Conservation (phyloP, 2,797 vertebrate species). For the Pipistrellus pygmaeus region DNA sequence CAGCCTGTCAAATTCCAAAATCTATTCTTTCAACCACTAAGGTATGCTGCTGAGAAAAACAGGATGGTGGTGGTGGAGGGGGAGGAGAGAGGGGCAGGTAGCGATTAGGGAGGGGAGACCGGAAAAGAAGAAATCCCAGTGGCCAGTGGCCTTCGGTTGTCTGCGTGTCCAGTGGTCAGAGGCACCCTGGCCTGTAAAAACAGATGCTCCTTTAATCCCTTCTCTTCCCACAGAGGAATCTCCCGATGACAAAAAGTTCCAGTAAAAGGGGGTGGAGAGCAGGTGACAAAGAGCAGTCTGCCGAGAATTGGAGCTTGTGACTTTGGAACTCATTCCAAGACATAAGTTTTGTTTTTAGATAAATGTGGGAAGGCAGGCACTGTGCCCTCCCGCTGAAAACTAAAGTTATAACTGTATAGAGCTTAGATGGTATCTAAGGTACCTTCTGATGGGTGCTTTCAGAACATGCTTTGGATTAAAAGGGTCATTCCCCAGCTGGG, state of each 20-base stretch:
- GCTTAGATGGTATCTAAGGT: background rate
- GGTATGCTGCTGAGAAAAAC: constrained; percentile 3
- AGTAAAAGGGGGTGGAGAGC: background rate
- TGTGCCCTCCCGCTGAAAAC: background rate
- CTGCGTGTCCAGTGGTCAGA: background rate
- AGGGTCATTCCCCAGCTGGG: background rate
- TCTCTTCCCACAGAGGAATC: background rate
- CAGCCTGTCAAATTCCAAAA: background rate
- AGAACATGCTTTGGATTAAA: background rate
- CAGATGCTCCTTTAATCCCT: background rate
- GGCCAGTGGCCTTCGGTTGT: background rate
- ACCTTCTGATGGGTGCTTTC: background rate
- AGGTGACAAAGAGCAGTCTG: background rate
- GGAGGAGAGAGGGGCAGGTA: background rate
- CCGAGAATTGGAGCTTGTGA: background rate
- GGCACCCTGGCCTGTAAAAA: background rate
- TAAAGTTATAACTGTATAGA: background rate
- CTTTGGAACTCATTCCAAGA: constrained; percentile 31
- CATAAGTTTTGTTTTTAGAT: constrained; percentile 10
- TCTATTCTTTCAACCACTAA: background rate
- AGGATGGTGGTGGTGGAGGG: too few species aligned
- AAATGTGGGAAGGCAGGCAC: background rate
- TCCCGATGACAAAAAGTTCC: background rate
- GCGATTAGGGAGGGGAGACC: background rate
- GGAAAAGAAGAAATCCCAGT: constrained; percentile 38